A percentile compares a stretch with the other conserved stretches of the same genome.
phyloP scores from a whole-genome alignment of 2,797 vertebrate species.

The Rhincodon typus region DNA sequence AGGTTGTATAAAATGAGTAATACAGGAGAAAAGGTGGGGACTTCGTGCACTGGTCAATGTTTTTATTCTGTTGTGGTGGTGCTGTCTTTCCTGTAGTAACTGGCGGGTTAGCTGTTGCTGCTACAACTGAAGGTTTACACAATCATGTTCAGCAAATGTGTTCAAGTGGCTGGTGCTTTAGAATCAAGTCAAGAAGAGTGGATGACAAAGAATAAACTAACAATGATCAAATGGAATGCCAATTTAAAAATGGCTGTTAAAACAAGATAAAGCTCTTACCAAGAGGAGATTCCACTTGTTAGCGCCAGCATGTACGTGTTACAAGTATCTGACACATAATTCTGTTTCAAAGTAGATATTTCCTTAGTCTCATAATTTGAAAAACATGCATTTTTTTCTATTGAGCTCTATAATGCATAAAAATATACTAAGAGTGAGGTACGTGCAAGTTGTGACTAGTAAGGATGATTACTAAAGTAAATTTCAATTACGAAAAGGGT shows the following conservation, averaged over 20 bases:
- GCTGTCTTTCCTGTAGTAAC: neutral
- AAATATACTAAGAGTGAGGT: neutral
- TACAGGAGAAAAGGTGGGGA: neutral
- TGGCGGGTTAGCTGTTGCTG: neutral
- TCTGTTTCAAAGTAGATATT: neutral
- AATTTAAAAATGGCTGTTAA: neutral
- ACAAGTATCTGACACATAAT: neutral
- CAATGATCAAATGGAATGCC: neutral
- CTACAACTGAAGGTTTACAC: neutral
- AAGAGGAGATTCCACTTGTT: neutral
- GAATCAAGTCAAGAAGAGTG: neutral
- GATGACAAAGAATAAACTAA: neutral
- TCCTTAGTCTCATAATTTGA: neutral
- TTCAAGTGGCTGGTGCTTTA: neutral
- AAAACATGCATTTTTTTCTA: neutral
- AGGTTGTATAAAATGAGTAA: neutral
- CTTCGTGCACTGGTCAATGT: neutral
- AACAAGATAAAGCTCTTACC: neutral
- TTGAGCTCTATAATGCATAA: neutral
- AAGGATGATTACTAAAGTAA: neutral
- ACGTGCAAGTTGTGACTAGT: neutral
- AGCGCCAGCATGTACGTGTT: neutral
- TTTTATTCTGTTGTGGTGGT: neutral
- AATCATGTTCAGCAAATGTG: neutral
- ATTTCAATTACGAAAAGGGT: slow-evolving; percentile 16